Evolutionary conservation across 2,797 vertebrate species (phyloP).

Genomic region (Chaetodon trifasciatus): DNA sequence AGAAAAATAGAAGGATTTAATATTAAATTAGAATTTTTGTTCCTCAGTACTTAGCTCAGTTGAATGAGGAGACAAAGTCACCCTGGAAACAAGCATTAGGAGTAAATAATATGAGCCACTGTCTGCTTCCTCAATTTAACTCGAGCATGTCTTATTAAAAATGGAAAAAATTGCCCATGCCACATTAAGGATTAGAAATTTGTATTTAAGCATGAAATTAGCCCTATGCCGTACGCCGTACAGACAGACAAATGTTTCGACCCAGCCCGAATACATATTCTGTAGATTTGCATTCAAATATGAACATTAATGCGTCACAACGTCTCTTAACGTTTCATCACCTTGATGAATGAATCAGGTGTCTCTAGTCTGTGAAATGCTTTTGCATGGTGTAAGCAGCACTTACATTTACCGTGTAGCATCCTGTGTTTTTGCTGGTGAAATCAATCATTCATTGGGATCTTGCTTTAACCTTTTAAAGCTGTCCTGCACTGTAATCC

Average conservation of each 20-base stretch:
- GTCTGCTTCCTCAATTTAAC: constrained; percentile 72
- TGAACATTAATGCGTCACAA: constrained; percentile 63
- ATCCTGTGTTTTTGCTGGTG: constrained; percentile 33
- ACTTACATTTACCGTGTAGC: constrained; percentile 51
- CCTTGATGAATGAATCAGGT: constrained; percentile 37
- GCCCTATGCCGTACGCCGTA: constrained; percentile 42
- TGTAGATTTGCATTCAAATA: constrained; percentile 57
- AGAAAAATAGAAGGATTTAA: constrained; percentile 71
- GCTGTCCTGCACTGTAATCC: constrained; percentile 53
- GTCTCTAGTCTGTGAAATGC: constrained; percentile 8
- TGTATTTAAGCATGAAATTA: constrained; percentile 81
- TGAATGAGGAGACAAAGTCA: constrained; percentile 75
- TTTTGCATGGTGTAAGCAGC: not conserved
- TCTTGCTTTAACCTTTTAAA: constrained; percentile 59
- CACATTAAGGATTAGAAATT: constrained; percentile 77
- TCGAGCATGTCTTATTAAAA: constrained; percentile 82
- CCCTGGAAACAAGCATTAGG: constrained; percentile 75
- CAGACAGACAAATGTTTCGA: constrained; percentile 64
- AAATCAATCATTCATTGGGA: constrained; percentile 58
- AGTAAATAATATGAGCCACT: constrained; percentile 76
- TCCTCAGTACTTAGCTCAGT: constrained; percentile 61
- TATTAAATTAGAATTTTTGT: constrained; percentile 75
- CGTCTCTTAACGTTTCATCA: constrained; percentile 41
- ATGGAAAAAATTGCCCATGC: constrained; percentile 65
- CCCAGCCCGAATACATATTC: constrained; percentile 42